phyloP scores from a whole-genome alignment of 2,113 vertebrate species.

The Bos javanicus region DNA sequence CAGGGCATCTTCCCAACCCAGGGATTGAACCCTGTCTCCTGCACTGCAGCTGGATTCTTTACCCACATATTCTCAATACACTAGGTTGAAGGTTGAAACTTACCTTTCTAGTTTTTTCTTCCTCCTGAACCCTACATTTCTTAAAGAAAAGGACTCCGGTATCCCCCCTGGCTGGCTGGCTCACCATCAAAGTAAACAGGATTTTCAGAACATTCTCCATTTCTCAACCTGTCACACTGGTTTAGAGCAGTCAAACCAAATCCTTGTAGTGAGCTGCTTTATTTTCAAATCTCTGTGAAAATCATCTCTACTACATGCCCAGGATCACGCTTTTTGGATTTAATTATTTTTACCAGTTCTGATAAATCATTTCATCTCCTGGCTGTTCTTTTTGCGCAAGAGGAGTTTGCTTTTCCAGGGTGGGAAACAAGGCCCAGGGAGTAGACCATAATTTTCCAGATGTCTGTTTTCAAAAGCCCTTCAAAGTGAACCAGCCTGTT shows the following conservation, averaged over 20 bases:
- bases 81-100: neutral
- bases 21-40: neutral
- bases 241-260: neutral
- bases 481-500: neutral
- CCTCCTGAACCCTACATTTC: conserved; percentile 2
- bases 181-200: neutral
- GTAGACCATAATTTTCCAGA: neutral
- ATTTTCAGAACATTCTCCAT: conserved; percentile 17
- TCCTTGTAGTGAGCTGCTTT: neutral
- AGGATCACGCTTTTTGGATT: neutral
- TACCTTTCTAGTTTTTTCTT: neutral
- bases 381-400: neutral
- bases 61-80: neutral
- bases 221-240: neutral
- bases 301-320: neutral
- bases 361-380: conserved; percentile 26
- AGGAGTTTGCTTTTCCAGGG: neutral
- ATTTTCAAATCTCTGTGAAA: conserved; percentile 18
- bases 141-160: neutral
- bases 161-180: neutral
- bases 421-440: neutral
- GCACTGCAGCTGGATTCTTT: neutral
- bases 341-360: conserved; percentile 29
- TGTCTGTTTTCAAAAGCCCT: neutral
- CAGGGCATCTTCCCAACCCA: neutral